phyloP scores from a whole-genome alignment of 1,140 invertebrate species.

The Asobara japonica region DNA sequence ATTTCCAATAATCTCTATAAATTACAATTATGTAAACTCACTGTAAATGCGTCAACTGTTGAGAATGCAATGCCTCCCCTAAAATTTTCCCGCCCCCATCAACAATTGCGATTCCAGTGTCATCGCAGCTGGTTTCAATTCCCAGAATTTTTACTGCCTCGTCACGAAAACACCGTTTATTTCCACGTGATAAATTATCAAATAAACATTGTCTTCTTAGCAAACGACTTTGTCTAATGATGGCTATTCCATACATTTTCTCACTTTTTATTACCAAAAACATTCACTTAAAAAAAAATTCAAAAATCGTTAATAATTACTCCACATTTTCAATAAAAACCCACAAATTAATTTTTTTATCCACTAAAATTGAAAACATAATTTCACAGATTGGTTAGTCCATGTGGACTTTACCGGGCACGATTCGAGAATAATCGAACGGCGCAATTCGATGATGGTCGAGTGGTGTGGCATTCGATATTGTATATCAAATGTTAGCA shows the following conservation, averaged over 20 bases:
- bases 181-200: background rate
- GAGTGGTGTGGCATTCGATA: too few species aligned
- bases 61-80: conserved; percentile 82
- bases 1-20: background rate
- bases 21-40: conserved; percentile 54
- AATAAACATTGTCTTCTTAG: background rate
- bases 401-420: background rate
- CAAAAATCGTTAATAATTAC: too few species aligned
- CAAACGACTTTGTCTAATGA: background rate
- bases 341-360: background rate
- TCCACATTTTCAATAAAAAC: too few species aligned
- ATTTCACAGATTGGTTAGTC: background rate
- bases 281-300: too few species aligned
- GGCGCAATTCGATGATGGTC: background rate
- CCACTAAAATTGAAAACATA: background rate
- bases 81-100: conserved; percentile 76
- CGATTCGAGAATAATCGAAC: background rate
- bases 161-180: background rate
- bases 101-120: conserved; percentile 92
- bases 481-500: too few species aligned
- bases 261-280: background rate
- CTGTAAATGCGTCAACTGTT: conserved; percentile 79
- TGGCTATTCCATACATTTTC: background rate
- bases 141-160: conserved; percentile 75
- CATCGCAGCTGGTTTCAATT: conserved; percentile 99